Evolutionary conservation across 1,140 invertebrate genomes (phyloP).

Genomic region (Drosophila yakuba): DNA sequence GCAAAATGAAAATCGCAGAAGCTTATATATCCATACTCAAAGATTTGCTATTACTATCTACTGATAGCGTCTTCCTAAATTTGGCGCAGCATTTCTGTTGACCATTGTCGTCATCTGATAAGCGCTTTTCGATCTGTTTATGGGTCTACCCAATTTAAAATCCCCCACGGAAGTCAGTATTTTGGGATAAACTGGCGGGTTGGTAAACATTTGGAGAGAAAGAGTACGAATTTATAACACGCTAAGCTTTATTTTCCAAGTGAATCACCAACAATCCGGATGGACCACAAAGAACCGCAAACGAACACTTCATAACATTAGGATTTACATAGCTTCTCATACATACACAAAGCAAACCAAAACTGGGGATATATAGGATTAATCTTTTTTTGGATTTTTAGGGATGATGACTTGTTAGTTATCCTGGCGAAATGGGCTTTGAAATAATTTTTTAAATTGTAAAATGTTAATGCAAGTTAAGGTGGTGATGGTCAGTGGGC

Average conservation of each 20-base stretch:
- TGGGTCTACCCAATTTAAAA: constrained; percentile 25
- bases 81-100: constrained; percentile 64
- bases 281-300: constrained; percentile 62
- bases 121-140: constrained; percentile 71
- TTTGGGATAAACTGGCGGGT: constrained; percentile 10
- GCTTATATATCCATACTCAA: constrained; percentile 37
- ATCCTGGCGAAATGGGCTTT: constrained; percentile 3
- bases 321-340: constrained; percentile 31
- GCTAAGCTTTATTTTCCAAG: constrained; percentile 73
- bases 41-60: constrained; percentile 13
- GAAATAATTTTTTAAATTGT: neutral
- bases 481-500: neutral
- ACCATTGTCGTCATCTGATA: constrained; percentile 47
- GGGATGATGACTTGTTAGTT: neutral
- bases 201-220: constrained; percentile 20
- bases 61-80: constrained; percentile 45
- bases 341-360: constrained; percentile 47
- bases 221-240: constrained; percentile 52
- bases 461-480: neutral
- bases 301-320: constrained; percentile 60
- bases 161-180: constrained; percentile 23
- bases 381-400: neutral
- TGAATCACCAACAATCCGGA: constrained; percentile 68
- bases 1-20: neutral
- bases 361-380: constrained; percentile 1